A percentile compares a stretch with the other conserved stretches of the same genome.
phyloP scores from a whole-genome alignment of 1,140 invertebrate genomes.

The Cydia pomonella region DNA sequence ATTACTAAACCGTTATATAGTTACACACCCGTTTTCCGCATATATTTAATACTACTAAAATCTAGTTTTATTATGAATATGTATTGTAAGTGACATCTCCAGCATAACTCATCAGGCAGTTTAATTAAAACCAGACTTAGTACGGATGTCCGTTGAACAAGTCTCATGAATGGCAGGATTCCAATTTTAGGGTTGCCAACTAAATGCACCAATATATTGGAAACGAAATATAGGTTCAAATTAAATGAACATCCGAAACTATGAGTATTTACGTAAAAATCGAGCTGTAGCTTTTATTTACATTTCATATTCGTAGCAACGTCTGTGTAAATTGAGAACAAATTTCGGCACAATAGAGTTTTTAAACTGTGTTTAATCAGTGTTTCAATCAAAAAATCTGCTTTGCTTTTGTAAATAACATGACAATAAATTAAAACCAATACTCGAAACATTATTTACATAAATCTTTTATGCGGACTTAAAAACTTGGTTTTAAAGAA shows the following conservation, averaged over 20 bases:
- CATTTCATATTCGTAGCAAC: neutral
- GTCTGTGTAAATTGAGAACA: neutral
- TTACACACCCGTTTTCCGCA: too few species aligned
- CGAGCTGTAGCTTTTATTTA: neutral
- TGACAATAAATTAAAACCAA: too few species aligned
- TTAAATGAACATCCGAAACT: neutral
- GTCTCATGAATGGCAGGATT: slow-evolving; percentile 25
- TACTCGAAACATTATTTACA: too few species aligned
- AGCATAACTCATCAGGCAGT: slow-evolving; percentile 40
- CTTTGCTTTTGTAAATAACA: too few species aligned
- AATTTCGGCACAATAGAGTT: neutral
- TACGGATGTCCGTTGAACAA: slow-evolving; percentile 36
- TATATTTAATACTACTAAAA: too few species aligned
- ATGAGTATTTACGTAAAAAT: neutral
- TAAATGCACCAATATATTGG: neutral
- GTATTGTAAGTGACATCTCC: neutral
- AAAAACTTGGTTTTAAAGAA: too few species aligned
- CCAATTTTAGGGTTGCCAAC: neutral
- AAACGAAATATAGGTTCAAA: neutral
- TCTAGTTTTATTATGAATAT: neutral
- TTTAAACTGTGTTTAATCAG: neutral
- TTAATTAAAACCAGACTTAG: slow-evolving; percentile 54
- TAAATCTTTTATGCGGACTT: too few species aligned
- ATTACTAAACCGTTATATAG: too few species aligned
- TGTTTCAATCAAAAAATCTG: neutral